Evolutionary conservation across 53 echinoderm and acorn worm genomes (phyloP).

Genomic region (Stichopus horrens): DNA sequence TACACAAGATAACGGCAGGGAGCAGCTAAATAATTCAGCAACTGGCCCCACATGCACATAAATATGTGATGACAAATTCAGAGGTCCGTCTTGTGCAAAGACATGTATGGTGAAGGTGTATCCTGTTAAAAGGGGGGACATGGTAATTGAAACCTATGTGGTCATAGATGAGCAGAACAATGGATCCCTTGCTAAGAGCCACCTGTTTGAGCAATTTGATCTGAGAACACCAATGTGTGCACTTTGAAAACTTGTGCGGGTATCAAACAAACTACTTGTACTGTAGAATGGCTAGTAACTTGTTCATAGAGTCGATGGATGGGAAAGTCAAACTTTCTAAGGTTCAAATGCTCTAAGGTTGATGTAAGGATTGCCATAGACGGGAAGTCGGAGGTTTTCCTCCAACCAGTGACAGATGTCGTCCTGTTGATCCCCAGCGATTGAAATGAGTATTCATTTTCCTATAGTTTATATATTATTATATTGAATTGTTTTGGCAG

Average conservation of each 20-base stretch:
- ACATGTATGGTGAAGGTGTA: background rate
- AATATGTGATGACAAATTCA: background rate
- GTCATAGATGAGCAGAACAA: constrained; percentile 64
- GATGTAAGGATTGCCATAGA: constrained; percentile 22
- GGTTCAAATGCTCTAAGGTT: background rate
- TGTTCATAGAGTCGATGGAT: constrained; percentile 45
- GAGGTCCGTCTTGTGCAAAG: background rate
- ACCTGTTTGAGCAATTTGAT: constrained; percentile 48
- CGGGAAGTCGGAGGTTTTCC: constrained; percentile 30
- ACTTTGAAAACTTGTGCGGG: constrained; percentile 55
- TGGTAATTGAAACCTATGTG: background rate
- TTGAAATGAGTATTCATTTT: background rate
- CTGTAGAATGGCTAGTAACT: constrained; percentile 33
- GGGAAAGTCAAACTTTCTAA: background rate
- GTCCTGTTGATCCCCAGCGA: background rate
- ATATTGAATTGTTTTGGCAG: background rate
- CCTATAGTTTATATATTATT: background rate
- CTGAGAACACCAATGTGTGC: constrained; percentile 12
- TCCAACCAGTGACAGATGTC: constrained; percentile 32
- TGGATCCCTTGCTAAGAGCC: constrained; percentile 45
- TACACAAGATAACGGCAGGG: background rate
- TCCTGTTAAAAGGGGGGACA: background rate
- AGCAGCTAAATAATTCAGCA: background rate
- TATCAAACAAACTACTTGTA: constrained; percentile 7
- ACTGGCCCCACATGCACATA: background rate